Conservation (phyloP, 2,888 invertebrate species). For the Cybosia mesomella region DNA sequence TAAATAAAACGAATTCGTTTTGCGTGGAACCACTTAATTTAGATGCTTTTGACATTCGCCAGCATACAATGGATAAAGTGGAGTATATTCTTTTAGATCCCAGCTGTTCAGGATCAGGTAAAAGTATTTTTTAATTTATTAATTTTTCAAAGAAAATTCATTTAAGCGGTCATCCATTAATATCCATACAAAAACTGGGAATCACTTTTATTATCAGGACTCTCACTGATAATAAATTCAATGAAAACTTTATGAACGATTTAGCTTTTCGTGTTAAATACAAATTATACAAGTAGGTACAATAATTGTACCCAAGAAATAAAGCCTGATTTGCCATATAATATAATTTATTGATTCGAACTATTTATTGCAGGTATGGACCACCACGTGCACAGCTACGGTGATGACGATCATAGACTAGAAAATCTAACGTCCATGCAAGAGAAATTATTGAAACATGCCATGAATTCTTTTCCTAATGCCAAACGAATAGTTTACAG, state of each 20-base stretch:
- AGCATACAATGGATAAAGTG: conserved; percentile 88
- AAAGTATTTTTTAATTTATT: conserved; percentile 12
- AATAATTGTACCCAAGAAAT: not conserved
- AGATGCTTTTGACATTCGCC: conserved; percentile 91
- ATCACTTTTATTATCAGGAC: no score
- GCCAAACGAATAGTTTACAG: conserved; percentile 97
- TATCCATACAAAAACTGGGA: no score
- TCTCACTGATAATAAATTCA: not conserved
- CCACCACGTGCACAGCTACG: conserved; percentile 76
- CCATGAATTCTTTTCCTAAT: conserved; percentile 93
- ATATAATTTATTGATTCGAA: conserved; percentile 4
- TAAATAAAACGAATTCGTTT: conserved; percentile 88
- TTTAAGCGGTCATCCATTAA: not conserved
- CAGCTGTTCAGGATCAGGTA: conserved; percentile 98
- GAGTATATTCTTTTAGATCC: conserved; percentile 98
- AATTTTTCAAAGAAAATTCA: not conserved
- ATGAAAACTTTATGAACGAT: no score
- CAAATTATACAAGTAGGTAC: no score
- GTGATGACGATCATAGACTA: conserved; percentile 79
- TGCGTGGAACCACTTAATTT: conserved; percentile 89
- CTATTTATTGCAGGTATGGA: conserved; percentile 73
- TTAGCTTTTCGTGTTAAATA: no score
- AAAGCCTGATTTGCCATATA: not conserved
- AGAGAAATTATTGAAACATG: conserved; percentile 94
- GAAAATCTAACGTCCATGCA: conserved; percentile 92